These are phyloP conservation scores for Eustalomyia histrio DNA, from an alignment of 2,888 invertebrate species.

Conservation along the genomic window DNA sequence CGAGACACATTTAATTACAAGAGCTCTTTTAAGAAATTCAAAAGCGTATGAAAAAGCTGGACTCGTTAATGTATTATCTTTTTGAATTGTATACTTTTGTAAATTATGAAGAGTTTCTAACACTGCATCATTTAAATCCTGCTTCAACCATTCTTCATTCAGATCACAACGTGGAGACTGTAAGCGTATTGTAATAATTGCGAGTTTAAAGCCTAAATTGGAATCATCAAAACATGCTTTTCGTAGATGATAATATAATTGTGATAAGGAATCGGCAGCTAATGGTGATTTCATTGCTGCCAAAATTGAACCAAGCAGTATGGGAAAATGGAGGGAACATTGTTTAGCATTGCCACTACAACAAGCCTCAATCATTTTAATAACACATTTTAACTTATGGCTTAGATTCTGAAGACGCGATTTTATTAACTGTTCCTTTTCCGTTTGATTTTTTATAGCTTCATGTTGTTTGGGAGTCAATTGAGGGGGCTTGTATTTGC, in stretches of 20 bases:
- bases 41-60: slow-evolving; percentile 92
- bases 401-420: slow-evolving; percentile 83
- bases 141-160: slow-evolving; percentile 88
- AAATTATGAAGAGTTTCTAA: slow-evolving; percentile 82
- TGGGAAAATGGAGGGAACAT: slow-evolving; percentile 75
- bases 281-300: slow-evolving; percentile 86
- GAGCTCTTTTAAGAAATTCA: slow-evolving; percentile 85
- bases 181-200: slow-evolving; percentile 86
- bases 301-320: slow-evolving; percentile 74
- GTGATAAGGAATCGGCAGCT: slow-evolving; percentile 85
- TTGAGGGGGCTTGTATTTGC: slow-evolving; percentile 86
- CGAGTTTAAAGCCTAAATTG: slow-evolving; percentile 83
- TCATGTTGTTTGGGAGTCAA: slow-evolving; percentile 95
- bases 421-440: slow-evolving; percentile 90
- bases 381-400: slow-evolving; percentile 72
- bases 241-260: slow-evolving; percentile 83
- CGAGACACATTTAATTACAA: slow-evolving; percentile 79
- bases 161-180: slow-evolving; percentile 90
- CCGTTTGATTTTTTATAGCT: slow-evolving; percentile 90
- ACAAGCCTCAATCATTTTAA: slow-evolving; percentile 76
- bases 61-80: slow-evolving; percentile 78
- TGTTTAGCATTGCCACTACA: slow-evolving; percentile 75
- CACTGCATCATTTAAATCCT: slow-evolving; percentile 83
- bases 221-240: slow-evolving; percentile 81
- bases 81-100: slow-evolving; percentile 80